phyloP scores from a whole-genome alignment of 2,797 vertebrate genomes.

The Simalia tracyae region DNA sequence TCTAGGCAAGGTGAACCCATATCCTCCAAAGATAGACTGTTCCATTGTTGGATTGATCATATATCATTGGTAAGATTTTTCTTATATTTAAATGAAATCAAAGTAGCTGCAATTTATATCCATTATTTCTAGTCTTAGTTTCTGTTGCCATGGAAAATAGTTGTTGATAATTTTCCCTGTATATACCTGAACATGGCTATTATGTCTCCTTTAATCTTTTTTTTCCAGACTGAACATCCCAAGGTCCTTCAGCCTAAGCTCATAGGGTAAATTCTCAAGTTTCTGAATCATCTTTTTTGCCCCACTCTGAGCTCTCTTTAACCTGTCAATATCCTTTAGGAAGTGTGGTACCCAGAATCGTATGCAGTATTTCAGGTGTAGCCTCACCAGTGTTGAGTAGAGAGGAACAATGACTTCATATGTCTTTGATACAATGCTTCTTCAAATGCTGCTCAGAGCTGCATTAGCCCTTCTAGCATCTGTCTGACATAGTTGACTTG shows the following conservation, averaged over 20 bases:
- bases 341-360: neutral
- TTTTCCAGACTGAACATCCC: neutral
- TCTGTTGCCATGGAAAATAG: too few relatives aligned
- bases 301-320: neutral
- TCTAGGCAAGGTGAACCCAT: too few relatives aligned
- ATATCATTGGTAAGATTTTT: too few relatives aligned
- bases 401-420: neutral
- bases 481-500: neutral
- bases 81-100: too few relatives aligned
- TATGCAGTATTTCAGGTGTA: neutral
- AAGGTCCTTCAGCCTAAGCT: neutral
- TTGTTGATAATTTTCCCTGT: too few relatives aligned
- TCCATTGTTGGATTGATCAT: too few relatives aligned
- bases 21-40: too few relatives aligned
- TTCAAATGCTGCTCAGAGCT: neutral
- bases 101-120: too few relatives aligned
- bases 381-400: neutral
- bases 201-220: neutral
- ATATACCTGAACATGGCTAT: too few relatives aligned
- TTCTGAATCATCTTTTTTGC: neutral
- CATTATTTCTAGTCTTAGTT: too few relatives aligned
- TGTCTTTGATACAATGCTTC: neutral
- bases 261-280: neutral
- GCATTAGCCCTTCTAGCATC: neutral
- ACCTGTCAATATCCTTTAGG: neutral